Conservation (phyloP, 2,113 vertebrate species). For the Barnardius zonarius region DNA sequence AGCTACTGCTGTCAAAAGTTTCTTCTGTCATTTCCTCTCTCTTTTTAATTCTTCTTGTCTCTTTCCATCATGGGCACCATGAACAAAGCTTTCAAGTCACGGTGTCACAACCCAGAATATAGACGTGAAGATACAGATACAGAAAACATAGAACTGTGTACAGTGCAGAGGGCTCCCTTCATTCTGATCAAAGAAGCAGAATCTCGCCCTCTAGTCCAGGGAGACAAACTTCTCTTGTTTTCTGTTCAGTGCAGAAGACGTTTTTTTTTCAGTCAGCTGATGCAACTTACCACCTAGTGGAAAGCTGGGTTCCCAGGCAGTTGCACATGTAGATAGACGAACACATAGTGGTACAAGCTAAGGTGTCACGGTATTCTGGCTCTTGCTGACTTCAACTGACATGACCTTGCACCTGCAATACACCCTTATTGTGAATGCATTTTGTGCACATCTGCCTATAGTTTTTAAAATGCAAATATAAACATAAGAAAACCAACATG, state of each 20-base stretch:
- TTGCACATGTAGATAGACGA: not conserved
- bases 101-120: not conserved
- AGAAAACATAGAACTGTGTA: not conserved
- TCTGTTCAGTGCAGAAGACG: not conserved
- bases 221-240: not conserved
- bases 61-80: not conserved
- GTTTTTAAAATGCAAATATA: not conserved
- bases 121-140: not conserved
- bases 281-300: not conserved
- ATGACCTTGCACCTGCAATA: not conserved
- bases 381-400: not conserved
- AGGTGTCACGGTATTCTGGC: not conserved
- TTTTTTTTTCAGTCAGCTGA: not conserved
- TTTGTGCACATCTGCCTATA: not conserved
- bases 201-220: not conserved
- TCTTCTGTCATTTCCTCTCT: not conserved
- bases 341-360: not conserved
- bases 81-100: not conserved
- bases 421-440: not conserved
- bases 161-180: not conserved
- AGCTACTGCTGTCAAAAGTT: not conserved
- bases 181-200: not conserved
- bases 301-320: not conserved
- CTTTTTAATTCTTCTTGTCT: not conserved
- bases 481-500: not conserved